Evolutionary conservation across 1,140 invertebrate species (phyloP).

Genomic region (Bicyclus anynana): DNA sequence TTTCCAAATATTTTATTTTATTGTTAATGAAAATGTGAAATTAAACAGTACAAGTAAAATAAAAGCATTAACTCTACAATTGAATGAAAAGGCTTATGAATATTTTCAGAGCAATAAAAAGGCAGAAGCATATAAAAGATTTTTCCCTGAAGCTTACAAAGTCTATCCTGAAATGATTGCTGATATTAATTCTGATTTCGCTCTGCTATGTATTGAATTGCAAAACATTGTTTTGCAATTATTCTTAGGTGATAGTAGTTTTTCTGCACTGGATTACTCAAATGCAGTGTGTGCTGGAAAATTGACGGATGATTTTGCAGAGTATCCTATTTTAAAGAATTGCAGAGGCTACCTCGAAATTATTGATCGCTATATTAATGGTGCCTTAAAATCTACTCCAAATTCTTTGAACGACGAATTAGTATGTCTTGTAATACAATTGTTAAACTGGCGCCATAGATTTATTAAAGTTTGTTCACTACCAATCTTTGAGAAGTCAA

Average conservation of each 20-base stretch:
- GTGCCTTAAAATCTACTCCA: conserved; percentile 39
- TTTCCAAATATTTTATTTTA: conserved; percentile 23
- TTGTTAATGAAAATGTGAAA: conserved; percentile 31
- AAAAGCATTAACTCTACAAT: conserved; percentile 13
- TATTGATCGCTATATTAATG: conserved; percentile 53
- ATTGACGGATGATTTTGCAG: conserved; percentile 64
- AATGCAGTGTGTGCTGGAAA: conserved; percentile 47
- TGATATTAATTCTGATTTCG: conserved; percentile 38
- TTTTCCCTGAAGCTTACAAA: conserved; percentile 42
- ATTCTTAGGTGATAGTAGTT: conserved; percentile 21
- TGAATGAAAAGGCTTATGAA: conserved; percentile 35
- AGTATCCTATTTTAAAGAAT: conserved; percentile 74
- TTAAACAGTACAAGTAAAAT: conserved; percentile 15
- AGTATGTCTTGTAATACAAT: conserved; percentile 40
- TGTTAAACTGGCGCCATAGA: conserved; percentile 72
- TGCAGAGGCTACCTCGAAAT: conserved; percentile 61
- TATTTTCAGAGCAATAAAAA: conserved; percentile 16
- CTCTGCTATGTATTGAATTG: conserved; percentile 49
- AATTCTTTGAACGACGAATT: conserved; percentile 37
- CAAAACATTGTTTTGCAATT: conserved; percentile 32
- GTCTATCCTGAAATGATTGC: conserved; percentile 24
- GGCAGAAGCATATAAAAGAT: conserved; percentile 37
- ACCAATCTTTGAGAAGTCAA: conserved; percentile 45
- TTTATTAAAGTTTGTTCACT: conserved; percentile 57
- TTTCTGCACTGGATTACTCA: conserved; percentile 63